These are phyloP conservation scores for Lasiommata megera DNA, from an alignment of 2,888 invertebrate genomes.

Conservation along the genomic window DNA sequence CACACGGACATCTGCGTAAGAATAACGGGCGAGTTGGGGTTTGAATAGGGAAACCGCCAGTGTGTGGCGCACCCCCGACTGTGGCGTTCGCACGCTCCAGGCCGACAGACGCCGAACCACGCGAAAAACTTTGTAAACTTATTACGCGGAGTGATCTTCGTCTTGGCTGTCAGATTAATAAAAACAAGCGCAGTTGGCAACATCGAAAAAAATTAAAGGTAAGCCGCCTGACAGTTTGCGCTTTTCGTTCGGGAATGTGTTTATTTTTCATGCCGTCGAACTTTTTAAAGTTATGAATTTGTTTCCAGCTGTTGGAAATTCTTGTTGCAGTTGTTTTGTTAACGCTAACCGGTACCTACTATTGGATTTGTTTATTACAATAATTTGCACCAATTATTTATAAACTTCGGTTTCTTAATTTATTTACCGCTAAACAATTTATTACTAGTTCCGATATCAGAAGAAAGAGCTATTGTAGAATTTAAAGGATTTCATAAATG, in stretches of 20 bases:
- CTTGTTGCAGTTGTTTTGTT: constrained; percentile 16
- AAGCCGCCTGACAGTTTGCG: constrained; percentile 20
- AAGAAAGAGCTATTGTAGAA: too few relatives aligned
- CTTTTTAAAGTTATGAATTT: constrained; percentile 30
- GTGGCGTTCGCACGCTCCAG: constrained; percentile 54
- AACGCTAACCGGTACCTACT: constrained; percentile 1
- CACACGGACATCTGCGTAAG: constrained; percentile 70
- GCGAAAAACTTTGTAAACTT: constrained; percentile 53
- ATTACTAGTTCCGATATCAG: too few relatives aligned
- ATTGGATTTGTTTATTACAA: neutral
- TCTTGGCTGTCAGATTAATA: neutral
- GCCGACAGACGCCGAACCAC: constrained; percentile 35
- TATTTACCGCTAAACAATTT: too few relatives aligned
- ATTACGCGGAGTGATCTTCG: constrained; percentile 24
- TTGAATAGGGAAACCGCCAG: constrained; percentile 75
- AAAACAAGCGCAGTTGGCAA: neutral
- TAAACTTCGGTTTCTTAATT: too few relatives aligned
- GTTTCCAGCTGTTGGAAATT: constrained; percentile 18
- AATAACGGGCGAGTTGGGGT: constrained; percentile 66
- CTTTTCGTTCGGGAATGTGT: constrained; percentile 6
- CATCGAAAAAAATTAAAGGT: constrained; percentile 17
- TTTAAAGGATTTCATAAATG: too few relatives aligned
- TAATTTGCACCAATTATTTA: too few relatives aligned
- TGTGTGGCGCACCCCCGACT: constrained; percentile 64
- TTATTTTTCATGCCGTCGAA: constrained; percentile 21